These are phyloP conservation scores for Diadophis punctatus DNA, from an alignment of 2,113 vertebrate genomes.

Conservation along the genomic window DNA sequence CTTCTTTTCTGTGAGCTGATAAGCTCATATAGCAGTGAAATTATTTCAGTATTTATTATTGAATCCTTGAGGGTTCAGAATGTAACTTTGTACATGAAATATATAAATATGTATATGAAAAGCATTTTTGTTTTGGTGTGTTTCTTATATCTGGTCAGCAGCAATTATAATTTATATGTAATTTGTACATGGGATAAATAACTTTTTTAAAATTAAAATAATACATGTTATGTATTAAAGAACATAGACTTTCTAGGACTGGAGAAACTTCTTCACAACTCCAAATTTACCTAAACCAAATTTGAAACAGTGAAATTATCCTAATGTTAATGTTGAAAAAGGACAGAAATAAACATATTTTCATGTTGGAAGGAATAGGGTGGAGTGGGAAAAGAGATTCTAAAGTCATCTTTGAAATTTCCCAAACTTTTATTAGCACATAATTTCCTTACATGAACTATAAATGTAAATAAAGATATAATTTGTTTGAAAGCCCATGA, in stretches of 20 bases:
- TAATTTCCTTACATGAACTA: neutral
- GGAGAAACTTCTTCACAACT: neutral
- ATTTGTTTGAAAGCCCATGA: neutral
- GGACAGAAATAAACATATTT: neutral
- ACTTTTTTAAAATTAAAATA: neutral
- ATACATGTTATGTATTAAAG: neutral
- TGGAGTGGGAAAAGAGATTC: neutral
- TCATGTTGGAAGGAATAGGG: neutral
- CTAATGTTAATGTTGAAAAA: neutral
- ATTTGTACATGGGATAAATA: neutral
- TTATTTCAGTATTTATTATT: slow-evolving; percentile 99
- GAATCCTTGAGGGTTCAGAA: slow-evolving; percentile 92
- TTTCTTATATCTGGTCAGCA: slow-evolving; percentile 55
- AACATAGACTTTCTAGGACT: neutral
- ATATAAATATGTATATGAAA: slow-evolving; percentile 92
- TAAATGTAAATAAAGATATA: neutral
- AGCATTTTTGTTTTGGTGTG: slow-evolving; percentile 62
- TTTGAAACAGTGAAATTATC: neutral
- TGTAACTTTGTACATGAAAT: slow-evolving; percentile 98
- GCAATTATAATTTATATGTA: neutral
- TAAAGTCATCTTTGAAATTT: neutral
- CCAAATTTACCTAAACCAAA: neutral
- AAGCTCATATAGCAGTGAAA: slow-evolving; percentile 79
- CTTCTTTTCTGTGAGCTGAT: slow-evolving; percentile 74
- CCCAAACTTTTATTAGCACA: neutral